Evolutionary conservation across 2,888 invertebrate genomes (phyloP), one percentile per base, ranked within the genome.

Genomic region (Chaetoderma sp.): DNA sequence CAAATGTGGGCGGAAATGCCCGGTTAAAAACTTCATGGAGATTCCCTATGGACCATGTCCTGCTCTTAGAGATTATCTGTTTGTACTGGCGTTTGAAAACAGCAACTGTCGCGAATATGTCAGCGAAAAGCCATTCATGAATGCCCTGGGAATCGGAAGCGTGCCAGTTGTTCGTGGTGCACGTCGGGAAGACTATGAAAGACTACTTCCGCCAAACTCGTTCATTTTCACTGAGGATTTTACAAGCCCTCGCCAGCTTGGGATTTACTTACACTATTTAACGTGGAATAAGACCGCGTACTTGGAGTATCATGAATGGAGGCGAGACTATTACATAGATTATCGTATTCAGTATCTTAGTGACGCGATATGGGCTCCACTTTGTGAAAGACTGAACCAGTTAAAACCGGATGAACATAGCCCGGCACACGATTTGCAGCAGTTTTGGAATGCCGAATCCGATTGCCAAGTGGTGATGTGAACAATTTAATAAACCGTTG

Each of bases 281-380:
- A 32, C 52, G 1, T 32, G 32, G 52, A 52, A 52, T 8, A 13
- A 52, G 13, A 28, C 52, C 4, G 30, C 2, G 13, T 52, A 52
- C 21, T 32, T 52, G 52, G 28, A 52, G n/a, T 52, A n/a, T 28
- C 52, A 52, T n/a, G 52, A 52, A 28, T 52, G 52, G 52, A 16
- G 52, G 1, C 28, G 32, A 8, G 21, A 4, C 28, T 52, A 30
- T 33, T 32, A 1, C 3, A 52, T 33, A 2, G 16, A 28, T 10
- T 52, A 52, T 8, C 52, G 52, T 13, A 2, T 4, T 2, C 52
- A 52, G 27, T 4, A 4, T 52, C 8, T 30, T 3, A 18, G 32
- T 21, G 52, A 52, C n/a, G n/a, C n/a, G n/a, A n/a, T n/a, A n/a
- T n/a, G n/a, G n/a, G n/a, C n/a, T n/a, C n/a, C n/a, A n/a, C n/a